phyloP scores from a whole-genome alignment of 1,140 invertebrate genomes.

The Sinonovacula constricta region DNA sequence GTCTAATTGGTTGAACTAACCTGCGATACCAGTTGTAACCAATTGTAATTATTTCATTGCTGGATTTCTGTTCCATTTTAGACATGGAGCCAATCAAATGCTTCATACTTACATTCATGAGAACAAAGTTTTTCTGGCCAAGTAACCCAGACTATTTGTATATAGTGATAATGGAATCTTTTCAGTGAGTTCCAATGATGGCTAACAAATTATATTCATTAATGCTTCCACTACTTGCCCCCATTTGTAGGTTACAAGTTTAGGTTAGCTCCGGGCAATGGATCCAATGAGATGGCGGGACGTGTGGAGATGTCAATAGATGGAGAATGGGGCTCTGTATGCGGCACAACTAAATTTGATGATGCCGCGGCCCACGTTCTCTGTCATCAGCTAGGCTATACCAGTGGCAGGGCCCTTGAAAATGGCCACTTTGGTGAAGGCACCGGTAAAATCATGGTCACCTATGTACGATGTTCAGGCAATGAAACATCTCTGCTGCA shows the following conservation, averaged over 20 bases:
- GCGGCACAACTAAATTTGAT: constrained; percentile 46
- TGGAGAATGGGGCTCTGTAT: constrained; percentile 49
- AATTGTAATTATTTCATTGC: too few relatives aligned
- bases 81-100: too few relatives aligned
- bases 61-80: too few relatives aligned
- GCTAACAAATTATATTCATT: too few relatives aligned
- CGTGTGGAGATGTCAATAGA: constrained; percentile 43
- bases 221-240: too few relatives aligned
- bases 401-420: constrained; percentile 13
- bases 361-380: constrained; percentile 32
- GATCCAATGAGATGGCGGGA: constrained; percentile 30
- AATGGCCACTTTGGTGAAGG: constrained; percentile 44
- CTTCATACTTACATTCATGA: too few relatives aligned
- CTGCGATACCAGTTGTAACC: too few relatives aligned
- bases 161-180: too few relatives aligned
- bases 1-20: too few relatives aligned
- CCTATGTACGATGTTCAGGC: constrained; percentile 43
- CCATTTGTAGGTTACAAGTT: constrained; percentile 48
- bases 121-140: too few relatives aligned
- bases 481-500: constrained; percentile 47
- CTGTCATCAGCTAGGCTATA: constrained; percentile 25
- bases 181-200: too few relatives aligned
- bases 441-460: constrained; percentile 47
- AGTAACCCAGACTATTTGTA: too few relatives aligned
- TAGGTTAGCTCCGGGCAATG: constrained; percentile 22